Evolutionary conservation across 2,888 invertebrate genomes (phyloP), one percentile per base, ranked within the genome.

Genomic region (Synanthedon vespiformis): DNA sequence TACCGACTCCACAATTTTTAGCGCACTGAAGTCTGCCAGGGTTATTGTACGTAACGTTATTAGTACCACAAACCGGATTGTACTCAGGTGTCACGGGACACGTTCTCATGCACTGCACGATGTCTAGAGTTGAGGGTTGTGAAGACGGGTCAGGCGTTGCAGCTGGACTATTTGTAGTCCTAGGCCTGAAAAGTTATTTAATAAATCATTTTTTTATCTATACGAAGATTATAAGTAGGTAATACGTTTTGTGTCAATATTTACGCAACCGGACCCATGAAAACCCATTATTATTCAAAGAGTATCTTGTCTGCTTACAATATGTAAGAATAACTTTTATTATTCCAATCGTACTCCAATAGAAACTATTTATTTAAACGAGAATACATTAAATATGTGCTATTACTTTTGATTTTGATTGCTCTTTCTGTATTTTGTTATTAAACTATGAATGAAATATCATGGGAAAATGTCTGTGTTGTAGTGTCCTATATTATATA

Each of bases 1-100:
- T 56, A 67, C 67, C 58, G 50, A 61, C 53, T 51, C 68, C 68
- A 57, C 68, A 69, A 6, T 49, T 54, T n/a, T 55, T 51, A 3
- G 54, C 60, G 56, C 82, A 82, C 10, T 61, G 57, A n/a, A 81
- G 57, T 53, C 64, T 63, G 11, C 68, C 70, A 12, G 61, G 62
- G 56, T 80, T 82, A 18, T 56, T 60, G 53, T 81, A 82, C 1
- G 70, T 76, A 1, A 68, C 57, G 22, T 70, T 61, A 54, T 81
- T 68, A 5, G 66, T 67, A 10, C 77, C 82, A 55, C 82, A 82
- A 1, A 80, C 70, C 5, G 82, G 82, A 58, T 77, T 77, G 57
- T 79, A 80, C 54, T 79, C 66, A 1, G 66, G 57, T 2, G 79
- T 74, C 1, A 67, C 60, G 3, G 65, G 67, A 57, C 82, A 82